Evolutionary conservation across 2,113 vertebrate genomes (phyloP).

Genomic region (Zapus hudsonius): DNA sequence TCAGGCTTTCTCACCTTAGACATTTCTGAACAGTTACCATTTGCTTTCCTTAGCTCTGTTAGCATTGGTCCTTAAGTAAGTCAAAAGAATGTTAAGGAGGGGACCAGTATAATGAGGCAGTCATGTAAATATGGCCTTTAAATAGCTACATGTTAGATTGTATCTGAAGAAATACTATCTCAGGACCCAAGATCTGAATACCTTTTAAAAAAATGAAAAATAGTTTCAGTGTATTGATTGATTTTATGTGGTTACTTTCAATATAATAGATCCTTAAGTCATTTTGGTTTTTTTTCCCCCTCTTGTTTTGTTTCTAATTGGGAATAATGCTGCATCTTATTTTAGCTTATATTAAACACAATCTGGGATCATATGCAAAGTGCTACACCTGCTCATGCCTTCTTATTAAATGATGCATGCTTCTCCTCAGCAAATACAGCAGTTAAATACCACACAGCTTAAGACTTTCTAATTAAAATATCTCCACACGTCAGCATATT

Average conservation of each 20-base stretch:
- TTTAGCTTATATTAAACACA: constrained; percentile 77
- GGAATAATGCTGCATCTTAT: constrained; percentile 73
- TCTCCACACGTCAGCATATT: constrained; percentile 93
- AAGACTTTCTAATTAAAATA: constrained; percentile 95
- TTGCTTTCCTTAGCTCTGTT: constrained; percentile 93
- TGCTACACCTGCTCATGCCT: constrained; percentile 86
- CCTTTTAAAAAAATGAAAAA: constrained; percentile 74
- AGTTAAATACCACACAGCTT: constrained; percentile 88
- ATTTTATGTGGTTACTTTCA: constrained; percentile 61
- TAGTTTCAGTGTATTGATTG: constrained; percentile 69
- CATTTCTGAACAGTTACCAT: constrained; percentile 93
- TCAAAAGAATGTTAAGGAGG: constrained; percentile 85
- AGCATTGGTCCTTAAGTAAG: constrained; percentile 86
- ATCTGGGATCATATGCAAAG: constrained; percentile 81
- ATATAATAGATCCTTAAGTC: constrained; percentile 55
- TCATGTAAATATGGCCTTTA: constrained; percentile 86
- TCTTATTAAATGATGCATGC: constrained; percentile 88
- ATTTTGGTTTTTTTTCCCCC: constrained; percentile 62
- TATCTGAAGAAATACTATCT: constrained; percentile 85
- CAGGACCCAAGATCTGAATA: constrained; percentile 77
- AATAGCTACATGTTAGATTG: constrained; percentile 61
- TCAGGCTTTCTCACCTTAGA: constrained; percentile 91
- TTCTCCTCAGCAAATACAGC: constrained; percentile 87
- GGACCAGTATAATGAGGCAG: constrained; percentile 81
- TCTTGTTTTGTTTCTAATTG: constrained; percentile 76